A percentile compares a stretch with the other conserved stretches of the same genome.
Evolutionary conservation across 2,888 invertebrate genomes (phyloP).

Genomic region (Papilio protenor): DNA sequence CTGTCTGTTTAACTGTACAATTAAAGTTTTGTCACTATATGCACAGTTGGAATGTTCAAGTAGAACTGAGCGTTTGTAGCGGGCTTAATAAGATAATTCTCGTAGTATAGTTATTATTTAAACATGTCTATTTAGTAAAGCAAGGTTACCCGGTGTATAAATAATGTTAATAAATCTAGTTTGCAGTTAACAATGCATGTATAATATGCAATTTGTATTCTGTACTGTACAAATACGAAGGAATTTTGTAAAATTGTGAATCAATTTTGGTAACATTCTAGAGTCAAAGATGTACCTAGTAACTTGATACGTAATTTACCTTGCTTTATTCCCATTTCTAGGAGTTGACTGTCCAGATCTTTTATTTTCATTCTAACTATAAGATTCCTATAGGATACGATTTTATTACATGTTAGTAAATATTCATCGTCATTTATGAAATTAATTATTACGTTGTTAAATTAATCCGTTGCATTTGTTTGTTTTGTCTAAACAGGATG

Average conservation of each 20-base stretch:
- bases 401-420: no score
- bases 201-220: slow-evolving; percentile 24
- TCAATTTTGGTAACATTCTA: slow-evolving; percentile 1
- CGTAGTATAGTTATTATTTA: slow-evolving; percentile 14
- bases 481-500: slow-evolving; percentile 40
- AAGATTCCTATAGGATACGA: no score
- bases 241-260: slow-evolving; percentile 12
- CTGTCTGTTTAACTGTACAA: no score
- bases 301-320: not conserved
- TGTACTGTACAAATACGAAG: not conserved
- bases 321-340: no score
- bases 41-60: no score
- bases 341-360: no score
- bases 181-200: slow-evolving; percentile 20
- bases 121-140: not conserved
- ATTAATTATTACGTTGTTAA: not conserved
- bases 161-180: slow-evolving; percentile 35
- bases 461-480: slow-evolving; percentile 4
- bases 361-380: no score
- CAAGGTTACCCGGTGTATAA: slow-evolving; percentile 16
- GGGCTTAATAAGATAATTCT: slow-evolving; percentile 13
- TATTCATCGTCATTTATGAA: no score
- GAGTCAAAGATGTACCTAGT: not conserved
- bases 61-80: no score
- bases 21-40: no score